Evolutionary conservation across 2,113 vertebrate species (phyloP).

Genomic region (Phainopepla nitens): DNA sequence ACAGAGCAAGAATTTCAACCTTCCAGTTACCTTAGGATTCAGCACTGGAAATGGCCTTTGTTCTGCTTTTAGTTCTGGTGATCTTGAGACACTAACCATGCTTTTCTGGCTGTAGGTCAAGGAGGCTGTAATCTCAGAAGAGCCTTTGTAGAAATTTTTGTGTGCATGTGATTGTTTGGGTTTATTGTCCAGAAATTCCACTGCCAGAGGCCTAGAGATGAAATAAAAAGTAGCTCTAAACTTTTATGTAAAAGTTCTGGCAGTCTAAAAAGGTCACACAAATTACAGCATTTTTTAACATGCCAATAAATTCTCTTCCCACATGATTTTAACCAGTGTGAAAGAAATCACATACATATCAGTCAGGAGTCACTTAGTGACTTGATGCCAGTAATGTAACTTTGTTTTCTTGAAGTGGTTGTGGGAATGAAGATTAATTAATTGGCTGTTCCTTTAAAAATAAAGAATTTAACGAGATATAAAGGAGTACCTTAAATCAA

Average conservation of each 20-base stretch:
- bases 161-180: neutral
- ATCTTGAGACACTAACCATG: neutral
- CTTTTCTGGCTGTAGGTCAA: neutral
- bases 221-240: neutral
- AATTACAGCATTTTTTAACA: neutral
- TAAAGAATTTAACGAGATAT: neutral
- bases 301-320: neutral
- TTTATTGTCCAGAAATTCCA: neutral
- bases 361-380: neutral
- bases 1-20: neutral
- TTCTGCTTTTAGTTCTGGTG: neutral
- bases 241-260: neutral
- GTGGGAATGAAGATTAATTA: neutral
- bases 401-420: neutral
- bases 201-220: neutral
- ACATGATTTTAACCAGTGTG: neutral
- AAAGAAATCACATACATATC: neutral
- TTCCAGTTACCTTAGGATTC: neutral
- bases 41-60: neutral
- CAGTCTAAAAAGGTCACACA: neutral
- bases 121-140: neutral
- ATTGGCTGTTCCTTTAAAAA: neutral
- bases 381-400: neutral
- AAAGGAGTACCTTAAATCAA: neutral
- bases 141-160: neutral